Conservation (phyloP, 1,140 invertebrate species). For the Octopus sinensis region DNA sequence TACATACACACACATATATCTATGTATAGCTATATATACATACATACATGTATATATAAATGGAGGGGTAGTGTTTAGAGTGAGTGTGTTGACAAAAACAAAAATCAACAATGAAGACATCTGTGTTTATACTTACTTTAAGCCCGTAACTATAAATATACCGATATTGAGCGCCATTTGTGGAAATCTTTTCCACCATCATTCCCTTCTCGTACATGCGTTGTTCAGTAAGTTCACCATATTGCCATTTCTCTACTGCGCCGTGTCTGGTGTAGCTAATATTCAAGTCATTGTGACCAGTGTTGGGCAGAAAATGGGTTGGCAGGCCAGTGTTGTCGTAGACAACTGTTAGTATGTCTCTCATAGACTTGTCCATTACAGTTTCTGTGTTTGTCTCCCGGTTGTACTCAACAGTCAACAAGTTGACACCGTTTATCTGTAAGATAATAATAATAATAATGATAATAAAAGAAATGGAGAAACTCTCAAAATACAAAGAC, state of each 20-base stretch:
- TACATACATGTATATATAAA: too few species aligned
- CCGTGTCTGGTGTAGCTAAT: slow-evolving; percentile 76
- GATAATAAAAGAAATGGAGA: not conserved
- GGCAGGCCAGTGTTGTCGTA: slow-evolving; percentile 85
- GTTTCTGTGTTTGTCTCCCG: slow-evolving; percentile 82
- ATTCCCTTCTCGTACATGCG: slow-evolving; percentile 83
- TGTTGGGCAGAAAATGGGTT: slow-evolving; percentile 63
- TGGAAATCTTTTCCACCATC: slow-evolving; percentile 72
- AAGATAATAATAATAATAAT: slow-evolving; percentile 18
- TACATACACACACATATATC: too few species aligned
- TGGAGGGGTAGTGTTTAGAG: too few species aligned
- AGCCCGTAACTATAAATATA: slow-evolving; percentile 62
- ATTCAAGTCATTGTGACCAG: slow-evolving; percentile 72
- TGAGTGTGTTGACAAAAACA: too few species aligned
- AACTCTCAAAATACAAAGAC: not conserved
- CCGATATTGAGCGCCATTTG: slow-evolving; percentile 70
- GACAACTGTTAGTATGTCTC: slow-evolving; percentile 77
- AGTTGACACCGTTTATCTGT: slow-evolving; percentile 72
- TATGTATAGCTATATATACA: too few species aligned
- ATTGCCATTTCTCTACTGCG: slow-evolving; percentile 84
- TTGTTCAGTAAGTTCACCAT: slow-evolving; percentile 80
- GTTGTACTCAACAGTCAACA: slow-evolving; percentile 86
- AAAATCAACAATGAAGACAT: too few species aligned
- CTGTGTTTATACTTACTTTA: slow-evolving; percentile 31
- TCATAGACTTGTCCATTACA: slow-evolving; percentile 79